Evolutionary conservation across 2,113 vertebrate species (phyloP).

Genomic region (Porphyrio hochstetteri): DNA sequence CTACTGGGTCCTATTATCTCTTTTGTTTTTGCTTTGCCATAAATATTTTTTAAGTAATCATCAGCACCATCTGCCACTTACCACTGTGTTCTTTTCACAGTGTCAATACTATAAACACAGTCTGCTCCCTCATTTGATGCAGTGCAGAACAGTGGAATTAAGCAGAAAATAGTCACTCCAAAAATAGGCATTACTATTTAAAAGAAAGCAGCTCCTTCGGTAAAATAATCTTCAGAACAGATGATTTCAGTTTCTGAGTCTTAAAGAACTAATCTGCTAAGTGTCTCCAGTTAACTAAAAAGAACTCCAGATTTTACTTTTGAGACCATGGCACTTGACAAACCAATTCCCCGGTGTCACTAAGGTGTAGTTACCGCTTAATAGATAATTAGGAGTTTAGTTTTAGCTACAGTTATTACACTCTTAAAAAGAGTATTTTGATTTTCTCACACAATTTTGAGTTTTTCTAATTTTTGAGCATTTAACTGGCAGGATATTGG

Average conservation of each 20-base stretch:
- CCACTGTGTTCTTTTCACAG: conserved; percentile 53
- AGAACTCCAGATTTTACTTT: not conserved
- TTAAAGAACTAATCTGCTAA: not conserved
- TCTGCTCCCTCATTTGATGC: conserved; percentile 45
- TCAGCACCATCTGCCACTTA: conserved; percentile 51
- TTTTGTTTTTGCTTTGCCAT: conserved; percentile 56
- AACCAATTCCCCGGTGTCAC: not conserved
- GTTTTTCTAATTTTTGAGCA: not conserved
- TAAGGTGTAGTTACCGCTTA: not conserved
- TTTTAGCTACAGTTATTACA: not conserved
- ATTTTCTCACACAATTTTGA: not conserved
- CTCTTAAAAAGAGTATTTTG: not conserved
- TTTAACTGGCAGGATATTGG: not conserved
- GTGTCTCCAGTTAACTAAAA: not conserved
- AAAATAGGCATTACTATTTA: conserved; percentile 23
- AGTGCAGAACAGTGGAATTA: conserved; percentile 2
- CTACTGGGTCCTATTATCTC: not conserved
- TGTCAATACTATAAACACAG: conserved; percentile 61
- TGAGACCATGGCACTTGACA: not conserved
- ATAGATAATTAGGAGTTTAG: not conserved
- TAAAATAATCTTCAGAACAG: not conserved
- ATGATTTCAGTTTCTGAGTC: not conserved
- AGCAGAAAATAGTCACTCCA: conserved; percentile 23
- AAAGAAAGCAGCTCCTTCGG: not conserved
- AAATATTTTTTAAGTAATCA: conserved; percentile 61